These are phyloP conservation scores for Heterohyrax brucei DNA, from an alignment of 2,797 vertebrate species.

Conservation along the genomic window DNA sequence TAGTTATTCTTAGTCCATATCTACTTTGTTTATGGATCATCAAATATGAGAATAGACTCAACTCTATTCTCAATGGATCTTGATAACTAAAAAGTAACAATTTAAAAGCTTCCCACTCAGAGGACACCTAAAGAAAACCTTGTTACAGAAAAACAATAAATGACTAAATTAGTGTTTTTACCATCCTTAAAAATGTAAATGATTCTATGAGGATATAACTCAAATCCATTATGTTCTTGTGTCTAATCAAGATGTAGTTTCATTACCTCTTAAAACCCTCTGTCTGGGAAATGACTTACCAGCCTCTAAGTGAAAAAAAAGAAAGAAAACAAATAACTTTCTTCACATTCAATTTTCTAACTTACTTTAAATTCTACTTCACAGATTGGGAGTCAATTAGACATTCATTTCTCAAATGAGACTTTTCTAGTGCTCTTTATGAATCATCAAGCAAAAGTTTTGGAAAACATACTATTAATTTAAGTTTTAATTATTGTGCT, in stretches of 20 bases:
- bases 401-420: not conserved
- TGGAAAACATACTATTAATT: conserved; percentile 87
- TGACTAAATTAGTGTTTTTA: conserved; percentile 18
- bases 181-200: conserved; percentile 1
- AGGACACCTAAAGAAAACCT: not conserved
- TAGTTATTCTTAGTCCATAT: not conserved
- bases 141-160: conserved; percentile 6
- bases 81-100: conserved; percentile 18
- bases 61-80: not conserved
- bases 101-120: not conserved
- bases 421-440: conserved; percentile 80
- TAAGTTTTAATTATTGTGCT: conserved; percentile 86
- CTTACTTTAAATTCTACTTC: conserved; percentile 54
- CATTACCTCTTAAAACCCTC: not conserved
- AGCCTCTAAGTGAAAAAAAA: not conserved
- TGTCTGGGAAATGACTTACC: not conserved
- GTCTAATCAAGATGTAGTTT: not conserved
- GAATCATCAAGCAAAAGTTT: conserved; percentile 82
- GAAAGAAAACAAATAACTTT: not conserved
- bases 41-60: conserved; percentile 35
- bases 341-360: conserved; percentile 16
- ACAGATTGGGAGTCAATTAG: conserved; percentile 32
- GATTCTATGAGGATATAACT: conserved; percentile 20
- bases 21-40: not conserved
- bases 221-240: not conserved